Conservation (phyloP, 2,113 vertebrate genomes). For the Bombycilla garrulus region DNA sequence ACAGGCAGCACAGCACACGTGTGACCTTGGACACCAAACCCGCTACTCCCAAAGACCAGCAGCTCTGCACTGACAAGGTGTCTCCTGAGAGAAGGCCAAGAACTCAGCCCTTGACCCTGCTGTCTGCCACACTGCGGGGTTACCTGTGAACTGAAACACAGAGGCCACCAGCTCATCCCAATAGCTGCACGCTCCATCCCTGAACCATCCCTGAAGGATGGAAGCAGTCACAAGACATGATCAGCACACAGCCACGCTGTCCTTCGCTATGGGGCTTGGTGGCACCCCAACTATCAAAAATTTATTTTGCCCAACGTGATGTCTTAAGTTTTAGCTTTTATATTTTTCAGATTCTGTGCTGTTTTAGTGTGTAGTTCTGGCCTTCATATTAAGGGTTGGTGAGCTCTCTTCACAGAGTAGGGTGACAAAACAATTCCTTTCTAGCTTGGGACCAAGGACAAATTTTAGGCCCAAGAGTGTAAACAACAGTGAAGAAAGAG, state of each 20-base stretch:
- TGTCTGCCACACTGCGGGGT: rapidly evolving
- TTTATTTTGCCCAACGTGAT: rapidly evolving
- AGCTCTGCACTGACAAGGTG: not conserved
- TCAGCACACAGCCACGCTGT: not conserved
- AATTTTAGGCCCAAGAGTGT: too few relatives aligned
- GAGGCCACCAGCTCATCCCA: not conserved
- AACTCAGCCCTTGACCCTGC: not conserved
- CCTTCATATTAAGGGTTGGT: too few relatives aligned
- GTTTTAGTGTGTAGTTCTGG: too few relatives aligned
- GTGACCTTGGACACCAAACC: not conserved
- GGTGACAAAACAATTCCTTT: too few relatives aligned
- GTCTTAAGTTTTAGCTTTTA: too few relatives aligned
- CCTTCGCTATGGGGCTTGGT: rapidly evolving
- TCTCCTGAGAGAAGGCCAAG: not conserved
- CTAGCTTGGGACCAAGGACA: too few relatives aligned
- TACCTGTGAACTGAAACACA: not conserved
- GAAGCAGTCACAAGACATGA: not conserved
- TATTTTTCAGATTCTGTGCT: too few relatives aligned
- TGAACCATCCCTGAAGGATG: not conserved
- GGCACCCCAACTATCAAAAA: not conserved
- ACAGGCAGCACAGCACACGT: rapidly evolving
- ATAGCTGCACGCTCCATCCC: not conserved
- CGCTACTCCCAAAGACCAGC: not conserved
- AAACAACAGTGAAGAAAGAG: too few relatives aligned
- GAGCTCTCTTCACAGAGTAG: too few relatives aligned